Conservation (phyloP, 2,113 vertebrate species). For the Prunella himalayana region DNA sequence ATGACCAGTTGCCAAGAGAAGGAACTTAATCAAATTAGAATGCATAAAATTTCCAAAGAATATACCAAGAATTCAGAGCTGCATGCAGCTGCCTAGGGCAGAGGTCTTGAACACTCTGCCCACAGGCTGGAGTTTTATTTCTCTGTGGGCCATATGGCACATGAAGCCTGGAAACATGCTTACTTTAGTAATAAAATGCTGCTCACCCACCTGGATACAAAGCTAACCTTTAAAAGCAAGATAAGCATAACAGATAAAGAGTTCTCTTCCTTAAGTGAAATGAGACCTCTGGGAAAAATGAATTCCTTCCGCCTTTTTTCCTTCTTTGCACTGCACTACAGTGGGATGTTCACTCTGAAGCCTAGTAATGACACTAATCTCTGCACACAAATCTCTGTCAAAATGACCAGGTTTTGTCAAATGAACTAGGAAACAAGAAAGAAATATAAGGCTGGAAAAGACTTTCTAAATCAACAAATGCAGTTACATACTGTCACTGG, state of each 20-base stretch:
- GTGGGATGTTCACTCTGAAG: background rate
- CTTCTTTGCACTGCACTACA: background rate
- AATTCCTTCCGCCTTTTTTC: background rate
- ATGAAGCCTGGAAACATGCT: background rate
- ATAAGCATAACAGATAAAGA: constrained; percentile 13
- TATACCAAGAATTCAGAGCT: background rate
- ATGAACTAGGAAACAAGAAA: background rate
- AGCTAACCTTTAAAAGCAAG: constrained; percentile 18
- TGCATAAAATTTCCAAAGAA: background rate
- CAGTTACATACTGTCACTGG: background rate
- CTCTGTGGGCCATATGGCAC: background rate
- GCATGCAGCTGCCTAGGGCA: background rate
- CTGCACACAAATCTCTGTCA: background rate
- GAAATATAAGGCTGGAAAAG: background rate
- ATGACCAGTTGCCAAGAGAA: background rate
- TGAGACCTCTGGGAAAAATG: background rate
- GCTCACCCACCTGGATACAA: background rate
- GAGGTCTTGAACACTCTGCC: background rate
- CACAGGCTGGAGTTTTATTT: background rate
- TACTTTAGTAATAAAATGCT: background rate
- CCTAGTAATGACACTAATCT: background rate
- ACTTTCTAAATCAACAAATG: background rate
- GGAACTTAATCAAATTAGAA: constrained; percentile 10
- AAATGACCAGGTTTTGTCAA: background rate
- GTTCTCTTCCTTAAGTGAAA: background rate